Evolutionary conservation across 2,797 vertebrate species (phyloP).

Genomic region (Rhabdomys pumilio): DNA sequence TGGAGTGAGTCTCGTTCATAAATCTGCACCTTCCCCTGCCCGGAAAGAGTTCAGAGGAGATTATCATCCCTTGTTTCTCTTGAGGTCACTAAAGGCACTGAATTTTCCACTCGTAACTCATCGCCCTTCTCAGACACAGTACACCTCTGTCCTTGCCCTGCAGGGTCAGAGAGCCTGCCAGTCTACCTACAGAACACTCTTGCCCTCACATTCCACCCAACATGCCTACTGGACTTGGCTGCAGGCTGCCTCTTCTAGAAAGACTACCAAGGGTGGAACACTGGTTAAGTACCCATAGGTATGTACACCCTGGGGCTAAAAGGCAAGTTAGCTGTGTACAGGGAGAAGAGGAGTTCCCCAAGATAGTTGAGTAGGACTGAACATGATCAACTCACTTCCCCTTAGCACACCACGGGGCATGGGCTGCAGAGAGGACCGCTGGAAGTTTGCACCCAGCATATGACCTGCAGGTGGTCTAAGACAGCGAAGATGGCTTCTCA

Average conservation of each 20-base stretch:
- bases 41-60: background rate
- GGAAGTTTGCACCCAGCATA: background rate
- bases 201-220: accelerated
- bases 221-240: background rate
- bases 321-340: background rate
- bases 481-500: background rate
- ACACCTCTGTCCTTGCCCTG: background rate
- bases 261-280: no score
- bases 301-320: accelerated
- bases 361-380: background rate
- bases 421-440: background rate
- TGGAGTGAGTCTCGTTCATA: accelerated
- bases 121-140: accelerated
- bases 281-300: background rate
- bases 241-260: background rate
- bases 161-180: background rate
- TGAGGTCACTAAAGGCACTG: background rate
- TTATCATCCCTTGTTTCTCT: background rate
- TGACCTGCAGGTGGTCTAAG: background rate
- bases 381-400: background rate
- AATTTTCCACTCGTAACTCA: background rate
- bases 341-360: background rate
- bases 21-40: background rate
- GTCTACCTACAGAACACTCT: accelerated
- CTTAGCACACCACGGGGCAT: background rate